Evolutionary conservation across 2,888 invertebrate species (phyloP).

Genomic region (Leucophenga montana): DNA sequence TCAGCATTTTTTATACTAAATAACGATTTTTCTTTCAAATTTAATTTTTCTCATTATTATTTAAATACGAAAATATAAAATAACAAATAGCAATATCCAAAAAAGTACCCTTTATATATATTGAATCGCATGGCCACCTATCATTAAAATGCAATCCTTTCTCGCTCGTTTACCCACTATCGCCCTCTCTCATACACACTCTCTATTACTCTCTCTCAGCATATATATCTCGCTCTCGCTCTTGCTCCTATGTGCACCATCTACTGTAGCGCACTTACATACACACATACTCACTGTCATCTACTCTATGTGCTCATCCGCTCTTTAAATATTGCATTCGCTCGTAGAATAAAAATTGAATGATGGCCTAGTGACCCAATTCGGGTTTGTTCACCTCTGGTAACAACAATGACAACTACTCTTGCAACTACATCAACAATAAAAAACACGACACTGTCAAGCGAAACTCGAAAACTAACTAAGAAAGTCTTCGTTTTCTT

Average conservation of each 20-base stretch:
- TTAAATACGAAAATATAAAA: too few species aligned
- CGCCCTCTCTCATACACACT: constrained; percentile 11
- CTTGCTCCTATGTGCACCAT: neutral
- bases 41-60: too few species aligned
- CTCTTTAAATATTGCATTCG: constrained; percentile 9
- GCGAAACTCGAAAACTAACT: constrained; percentile 3
- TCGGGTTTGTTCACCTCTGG: constrained; percentile 72
- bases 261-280: too few species aligned
- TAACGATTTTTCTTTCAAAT: too few species aligned
- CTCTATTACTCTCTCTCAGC: too few species aligned
- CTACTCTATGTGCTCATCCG: constrained; percentile 38
- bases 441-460: constrained; percentile 26
- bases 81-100: too few species aligned
- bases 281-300: neutral
- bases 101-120: constrained; percentile 41
- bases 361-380: constrained; percentile 70
- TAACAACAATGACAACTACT: constrained; percentile 37
- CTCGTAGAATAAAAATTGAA: constrained; percentile 57
- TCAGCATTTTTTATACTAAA: too few species aligned
- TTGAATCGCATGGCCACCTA: neutral
- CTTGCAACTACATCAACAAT: constrained; percentile 20
- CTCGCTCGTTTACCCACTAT: constrained; percentile 22
- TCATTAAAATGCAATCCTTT: constrained; percentile 40
- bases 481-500: neutral
- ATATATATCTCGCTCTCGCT: neutral